Evolutionary conservation across 2,888 invertebrate species (phyloP).

Genomic region (Malachius bipustulatus): DNA sequence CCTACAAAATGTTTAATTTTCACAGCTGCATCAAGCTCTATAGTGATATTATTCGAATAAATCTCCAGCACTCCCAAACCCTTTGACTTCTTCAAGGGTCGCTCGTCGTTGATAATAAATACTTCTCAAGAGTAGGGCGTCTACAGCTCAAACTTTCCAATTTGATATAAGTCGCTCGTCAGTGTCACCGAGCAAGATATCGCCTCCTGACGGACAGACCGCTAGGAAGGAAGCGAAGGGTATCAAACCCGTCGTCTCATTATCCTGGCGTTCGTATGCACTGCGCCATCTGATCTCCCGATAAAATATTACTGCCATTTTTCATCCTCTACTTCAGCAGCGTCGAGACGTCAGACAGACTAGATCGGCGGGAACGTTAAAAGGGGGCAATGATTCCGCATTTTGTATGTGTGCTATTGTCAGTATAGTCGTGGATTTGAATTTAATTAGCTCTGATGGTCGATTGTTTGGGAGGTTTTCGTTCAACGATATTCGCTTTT

Average conservation of each 20-base stretch:
- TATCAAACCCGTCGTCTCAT: constrained; percentile 37
- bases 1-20: no score
- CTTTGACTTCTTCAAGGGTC: no score
- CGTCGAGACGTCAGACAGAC: constrained; percentile 37
- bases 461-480: no score
- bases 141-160: constrained; percentile 12
- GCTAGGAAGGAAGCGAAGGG: constrained; percentile 27
- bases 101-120: no score
- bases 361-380: constrained; percentile 35
- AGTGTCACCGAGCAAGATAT: constrained; percentile 27
- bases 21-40: no score
- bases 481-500: no score
- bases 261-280: constrained; percentile 39
- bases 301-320: constrained; percentile 41
- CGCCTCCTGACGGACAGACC: constrained; percentile 20
- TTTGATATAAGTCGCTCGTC: constrained; percentile 15
- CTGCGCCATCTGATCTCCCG: constrained; percentile 40
- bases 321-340: constrained; percentile 38
- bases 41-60: no score
- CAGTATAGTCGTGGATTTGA: no score
- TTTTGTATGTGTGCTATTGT: constrained; percentile 17
- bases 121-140: no score
- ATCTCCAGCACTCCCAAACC: no score
- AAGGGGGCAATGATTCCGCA: constrained; percentile 32
- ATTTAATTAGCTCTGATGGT: no score